Evolutionary conservation across 2,888 invertebrate genomes (phyloP).

Genomic region (Dicroscelio sp.): DNA sequence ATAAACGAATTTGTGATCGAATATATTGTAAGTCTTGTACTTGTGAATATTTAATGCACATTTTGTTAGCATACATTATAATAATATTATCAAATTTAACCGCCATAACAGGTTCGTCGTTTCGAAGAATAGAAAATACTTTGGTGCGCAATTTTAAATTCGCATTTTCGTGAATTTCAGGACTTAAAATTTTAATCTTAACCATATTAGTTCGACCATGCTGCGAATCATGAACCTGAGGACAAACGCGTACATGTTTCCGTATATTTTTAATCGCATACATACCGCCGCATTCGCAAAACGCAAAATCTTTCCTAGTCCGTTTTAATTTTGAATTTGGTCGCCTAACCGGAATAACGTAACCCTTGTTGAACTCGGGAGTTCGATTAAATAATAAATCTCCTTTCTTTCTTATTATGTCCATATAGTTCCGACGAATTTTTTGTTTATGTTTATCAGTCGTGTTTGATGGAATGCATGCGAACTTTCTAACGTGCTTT

Average conservation of each 20-base stretch:
- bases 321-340: background rate
- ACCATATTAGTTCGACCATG: background rate
- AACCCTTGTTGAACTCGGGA: background rate
- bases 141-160: background rate
- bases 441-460: background rate
- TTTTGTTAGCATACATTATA: constrained; percentile 40
- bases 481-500: background rate
- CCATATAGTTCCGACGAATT: background rate
- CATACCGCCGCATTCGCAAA: no score
- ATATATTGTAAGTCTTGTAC: constrained; percentile 27
- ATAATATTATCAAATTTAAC: constrained; percentile 33
- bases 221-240: no score
- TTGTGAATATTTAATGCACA: constrained; percentile 29
- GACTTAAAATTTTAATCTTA: background rate
- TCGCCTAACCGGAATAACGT: background rate
- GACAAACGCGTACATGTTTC: no score
- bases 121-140: background rate
- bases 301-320: no score
- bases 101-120: background rate
- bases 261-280: no score
- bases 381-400: background rate
- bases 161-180: constrained; percentile 2
- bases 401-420: background rate
- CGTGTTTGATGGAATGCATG: background rate
- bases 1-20: background rate